These are phyloP conservation scores for Blastobasis lacticolella DNA, from an alignment of 2,888 invertebrate genomes.

Conservation along the genomic window DNA sequence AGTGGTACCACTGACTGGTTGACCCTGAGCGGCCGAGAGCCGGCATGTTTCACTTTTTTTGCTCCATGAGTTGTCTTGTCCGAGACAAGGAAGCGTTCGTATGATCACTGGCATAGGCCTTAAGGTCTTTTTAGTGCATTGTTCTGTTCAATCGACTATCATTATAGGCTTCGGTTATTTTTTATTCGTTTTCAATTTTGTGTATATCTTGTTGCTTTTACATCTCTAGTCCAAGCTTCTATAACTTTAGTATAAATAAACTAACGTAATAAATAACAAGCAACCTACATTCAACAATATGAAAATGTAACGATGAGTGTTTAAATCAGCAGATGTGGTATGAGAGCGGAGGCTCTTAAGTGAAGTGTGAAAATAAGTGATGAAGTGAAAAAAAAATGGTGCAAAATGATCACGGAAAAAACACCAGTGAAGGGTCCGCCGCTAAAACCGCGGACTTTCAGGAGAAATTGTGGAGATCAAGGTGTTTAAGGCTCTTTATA, in stretches of 20 bases:
- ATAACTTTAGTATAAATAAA: too few relatives aligned
- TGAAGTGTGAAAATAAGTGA: conserved; percentile 31
- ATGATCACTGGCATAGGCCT: too few relatives aligned
- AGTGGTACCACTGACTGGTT: conserved; percentile 45
- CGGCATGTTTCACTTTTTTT: conserved; percentile 41
- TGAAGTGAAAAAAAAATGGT: conserved; percentile 46
- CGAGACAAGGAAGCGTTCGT: conserved; percentile 15
- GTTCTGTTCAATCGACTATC: too few relatives aligned
- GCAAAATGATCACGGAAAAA: conserved; percentile 67
- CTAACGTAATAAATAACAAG: background rate
- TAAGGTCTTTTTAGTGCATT: too few relatives aligned
- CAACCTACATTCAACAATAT: background rate
- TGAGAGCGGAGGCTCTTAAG: conserved; percentile 3
- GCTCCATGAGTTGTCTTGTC: conserved; percentile 14
- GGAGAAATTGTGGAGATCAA: conserved; percentile 76
- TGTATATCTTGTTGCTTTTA: too few relatives aligned
- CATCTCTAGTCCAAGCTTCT: too few relatives aligned
- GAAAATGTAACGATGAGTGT: background rate
- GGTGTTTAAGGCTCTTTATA: conserved; percentile 41
- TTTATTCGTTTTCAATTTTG: too few relatives aligned
- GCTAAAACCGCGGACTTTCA: conserved; percentile 65
- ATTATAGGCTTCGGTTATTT: too few relatives aligned
- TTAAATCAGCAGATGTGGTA: background rate
- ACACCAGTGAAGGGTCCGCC: conserved; percentile 50
- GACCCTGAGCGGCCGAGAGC: conserved; percentile 60